Conservation (phyloP, 2,797 vertebrate genomes). For the Gorsachius magnificus region DNA sequence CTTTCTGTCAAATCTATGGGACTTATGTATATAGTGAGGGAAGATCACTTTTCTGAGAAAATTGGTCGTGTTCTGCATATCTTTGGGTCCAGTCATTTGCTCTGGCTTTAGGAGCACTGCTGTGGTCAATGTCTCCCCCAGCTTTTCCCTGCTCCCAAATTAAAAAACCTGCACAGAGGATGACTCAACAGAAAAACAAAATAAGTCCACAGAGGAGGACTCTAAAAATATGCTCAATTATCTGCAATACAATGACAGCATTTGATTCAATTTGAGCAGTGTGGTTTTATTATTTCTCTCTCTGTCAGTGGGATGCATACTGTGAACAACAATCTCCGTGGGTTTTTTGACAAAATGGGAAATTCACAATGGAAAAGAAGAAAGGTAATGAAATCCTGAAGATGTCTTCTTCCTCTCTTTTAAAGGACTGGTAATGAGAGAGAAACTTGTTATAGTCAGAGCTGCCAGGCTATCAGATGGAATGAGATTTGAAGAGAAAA, state of each 20-base stretch:
- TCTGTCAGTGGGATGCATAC: background rate
- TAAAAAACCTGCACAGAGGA: background rate
- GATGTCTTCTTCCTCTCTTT: background rate
- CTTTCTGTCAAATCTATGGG: background rate
- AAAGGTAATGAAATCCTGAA: slow-evolving; percentile 36
- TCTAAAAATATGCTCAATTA: slow-evolving; percentile 14
- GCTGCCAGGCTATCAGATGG: slow-evolving; percentile 49
- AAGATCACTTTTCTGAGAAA: background rate
- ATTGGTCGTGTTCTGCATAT: background rate
- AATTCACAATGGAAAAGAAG: slow-evolving; percentile 31
- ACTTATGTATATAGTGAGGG: background rate
- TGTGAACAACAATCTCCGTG: background rate
- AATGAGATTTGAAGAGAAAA: slow-evolving; percentile 44
- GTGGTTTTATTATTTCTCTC: slow-evolving; percentile 14
- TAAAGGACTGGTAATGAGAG: slow-evolving; percentile 37
- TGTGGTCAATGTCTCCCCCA: background rate
- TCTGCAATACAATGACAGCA: background rate
- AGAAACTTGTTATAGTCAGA: slow-evolving; percentile 30
- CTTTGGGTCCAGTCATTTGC: background rate
- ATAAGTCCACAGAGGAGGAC: background rate
- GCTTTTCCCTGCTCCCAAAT: rapidly evolving
- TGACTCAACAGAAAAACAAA: background rate
- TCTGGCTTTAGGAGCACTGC: background rate
- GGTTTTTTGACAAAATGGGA: slow-evolving; percentile 43
- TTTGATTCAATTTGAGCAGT: background rate